Evolutionary conservation across 2,797 vertebrate species (phyloP).

Genomic region (Brotogeris chrysoptera): DNA sequence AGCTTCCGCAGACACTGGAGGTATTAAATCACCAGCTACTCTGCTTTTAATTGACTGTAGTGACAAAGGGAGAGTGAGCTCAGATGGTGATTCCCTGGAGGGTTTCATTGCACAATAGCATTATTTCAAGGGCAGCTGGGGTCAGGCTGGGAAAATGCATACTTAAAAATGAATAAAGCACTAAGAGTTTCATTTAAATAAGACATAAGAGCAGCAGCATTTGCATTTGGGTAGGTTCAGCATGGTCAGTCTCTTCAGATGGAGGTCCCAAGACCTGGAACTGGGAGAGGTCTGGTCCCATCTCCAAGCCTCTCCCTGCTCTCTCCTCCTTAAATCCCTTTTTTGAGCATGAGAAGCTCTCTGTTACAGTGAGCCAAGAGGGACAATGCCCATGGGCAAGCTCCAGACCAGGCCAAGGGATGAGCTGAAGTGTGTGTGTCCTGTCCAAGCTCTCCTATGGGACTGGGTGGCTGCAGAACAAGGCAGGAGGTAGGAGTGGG

Average conservation of each 20-base stretch:
- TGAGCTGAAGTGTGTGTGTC: background rate
- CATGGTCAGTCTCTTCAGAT: background rate
- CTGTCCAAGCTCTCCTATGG: background rate
- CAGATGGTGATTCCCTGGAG: constrained; percentile 9
- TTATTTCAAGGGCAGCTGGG: constrained; percentile 31
- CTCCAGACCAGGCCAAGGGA: background rate
- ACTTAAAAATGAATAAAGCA: background rate
- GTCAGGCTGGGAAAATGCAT: background rate
- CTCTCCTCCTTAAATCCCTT: background rate
- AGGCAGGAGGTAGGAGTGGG: background rate
- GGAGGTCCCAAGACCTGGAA: background rate
- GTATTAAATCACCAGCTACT: constrained; percentile 33
- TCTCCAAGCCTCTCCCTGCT: background rate
- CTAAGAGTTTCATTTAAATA: background rate
- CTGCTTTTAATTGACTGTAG: constrained; percentile 54
- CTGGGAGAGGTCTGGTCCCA: background rate
- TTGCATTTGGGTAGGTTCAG: background rate
- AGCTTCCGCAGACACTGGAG: constrained; percentile 1
- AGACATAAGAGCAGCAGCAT: background rate
- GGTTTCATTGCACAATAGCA: background rate
- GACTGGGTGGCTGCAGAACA: background rate
- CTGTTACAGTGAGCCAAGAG: background rate
- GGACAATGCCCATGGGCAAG: background rate
- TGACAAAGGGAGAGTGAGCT: constrained; percentile 33
- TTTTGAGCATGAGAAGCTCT: background rate